These are phyloP conservation scores for Cladopsammia gracilis DNA, from an alignment of 64 coral and sea anemone species.

Conservation along the genomic window DNA sequence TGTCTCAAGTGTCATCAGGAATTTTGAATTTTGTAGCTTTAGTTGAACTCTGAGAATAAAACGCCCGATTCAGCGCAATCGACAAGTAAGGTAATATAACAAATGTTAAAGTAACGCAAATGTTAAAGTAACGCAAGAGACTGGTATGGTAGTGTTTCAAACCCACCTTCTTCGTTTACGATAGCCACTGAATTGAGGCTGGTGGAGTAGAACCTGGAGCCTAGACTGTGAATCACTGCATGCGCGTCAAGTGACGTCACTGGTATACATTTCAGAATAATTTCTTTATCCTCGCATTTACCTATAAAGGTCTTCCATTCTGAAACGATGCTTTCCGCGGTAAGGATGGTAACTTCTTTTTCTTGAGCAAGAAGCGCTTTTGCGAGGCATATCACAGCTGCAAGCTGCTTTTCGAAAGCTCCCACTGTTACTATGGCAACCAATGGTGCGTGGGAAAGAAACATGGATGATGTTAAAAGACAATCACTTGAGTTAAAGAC, in stretches of 20 bases:
- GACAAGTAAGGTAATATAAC: no score
- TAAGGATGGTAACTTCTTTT: background rate
- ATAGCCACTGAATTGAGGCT: conserved; percentile 5
- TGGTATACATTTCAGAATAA: background rate
- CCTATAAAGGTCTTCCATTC: background rate
- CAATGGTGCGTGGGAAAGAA: background rate
- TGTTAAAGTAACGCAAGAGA: background rate
- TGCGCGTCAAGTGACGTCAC: background rate
- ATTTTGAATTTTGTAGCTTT: no score
- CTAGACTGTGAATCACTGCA: background rate
- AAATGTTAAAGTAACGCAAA: background rate
- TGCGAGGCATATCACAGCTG: background rate
- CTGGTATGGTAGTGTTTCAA: background rate
- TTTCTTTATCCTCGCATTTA: background rate
- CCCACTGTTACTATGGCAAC: conserved; percentile 1
- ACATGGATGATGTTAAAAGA: background rate
- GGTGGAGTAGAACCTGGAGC: background rate
- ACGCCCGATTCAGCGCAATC: no score
- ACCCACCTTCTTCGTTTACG: conserved; percentile 16
- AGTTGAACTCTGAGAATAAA: no score
- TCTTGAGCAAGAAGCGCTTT: conserved; percentile 30
- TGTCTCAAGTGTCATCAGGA: no score
- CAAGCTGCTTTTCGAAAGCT: background rate
- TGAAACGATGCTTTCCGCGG: background rate
- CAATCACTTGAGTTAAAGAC: background rate